A percentile compares a stretch with the other conserved stretches of the same genome.
phyloP scores from a whole-genome alignment of 2,888 invertebrate species.

The Nomada flava region DNA sequence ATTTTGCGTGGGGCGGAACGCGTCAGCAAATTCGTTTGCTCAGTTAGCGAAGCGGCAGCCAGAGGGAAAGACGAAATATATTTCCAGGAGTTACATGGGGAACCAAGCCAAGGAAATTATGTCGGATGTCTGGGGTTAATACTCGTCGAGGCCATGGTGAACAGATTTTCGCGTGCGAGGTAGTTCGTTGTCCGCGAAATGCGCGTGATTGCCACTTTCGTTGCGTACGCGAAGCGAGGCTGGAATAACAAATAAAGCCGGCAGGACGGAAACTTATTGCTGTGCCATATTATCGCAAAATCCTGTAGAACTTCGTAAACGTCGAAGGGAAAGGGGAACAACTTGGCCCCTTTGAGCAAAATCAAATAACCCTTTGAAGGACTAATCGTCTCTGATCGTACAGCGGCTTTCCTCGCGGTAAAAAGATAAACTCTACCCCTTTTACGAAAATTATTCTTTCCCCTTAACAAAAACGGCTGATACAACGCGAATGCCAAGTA shows the following conservation, averaged over 20 bases:
- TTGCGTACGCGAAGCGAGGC: neutral
- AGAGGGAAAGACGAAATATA: slow-evolving; percentile 9
- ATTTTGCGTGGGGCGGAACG: neutral
- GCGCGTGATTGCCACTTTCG: slow-evolving; percentile 15
- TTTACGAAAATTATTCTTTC: neutral
- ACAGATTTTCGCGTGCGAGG: slow-evolving; percentile 16
- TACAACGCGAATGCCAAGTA: neutral
- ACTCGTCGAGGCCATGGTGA: slow-evolving; percentile 26
- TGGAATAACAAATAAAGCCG: neutral
- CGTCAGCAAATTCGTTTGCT: slow-evolving; percentile 6
- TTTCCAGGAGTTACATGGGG: slow-evolving; percentile 4
- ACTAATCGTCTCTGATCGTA: neutral
- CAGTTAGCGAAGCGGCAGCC: neutral
- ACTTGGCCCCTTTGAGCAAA: neutral
- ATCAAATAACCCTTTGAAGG: neutral
- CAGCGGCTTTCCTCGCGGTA: neutral
- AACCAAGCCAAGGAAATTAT: slow-evolving; percentile 10
- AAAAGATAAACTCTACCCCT: neutral
- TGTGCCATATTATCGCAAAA: neutral
- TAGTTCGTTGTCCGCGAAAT: slow-evolving; percentile 26
- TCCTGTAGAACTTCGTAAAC: too few species aligned
- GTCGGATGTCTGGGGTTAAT: slow-evolving; percentile 17
- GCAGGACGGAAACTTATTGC: neutral
- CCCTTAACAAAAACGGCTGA: neutral
- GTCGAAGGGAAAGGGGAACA: neutral